phyloP scores from a whole-genome alignment of 2,113 vertebrate species.

The Corynorhinus townsendii region DNA sequence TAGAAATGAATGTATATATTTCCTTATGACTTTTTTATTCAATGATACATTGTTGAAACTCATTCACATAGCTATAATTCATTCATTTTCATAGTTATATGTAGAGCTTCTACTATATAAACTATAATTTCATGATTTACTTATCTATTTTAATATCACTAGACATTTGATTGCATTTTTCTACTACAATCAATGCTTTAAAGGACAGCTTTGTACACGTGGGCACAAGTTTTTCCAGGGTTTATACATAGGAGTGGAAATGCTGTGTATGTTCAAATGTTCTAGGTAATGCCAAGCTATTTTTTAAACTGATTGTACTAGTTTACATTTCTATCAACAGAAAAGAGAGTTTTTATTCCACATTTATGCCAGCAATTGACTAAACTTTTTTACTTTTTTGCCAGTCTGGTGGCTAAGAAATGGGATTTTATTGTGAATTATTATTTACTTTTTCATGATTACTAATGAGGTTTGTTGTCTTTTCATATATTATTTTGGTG shows the following conservation, averaged over 20 bases:
- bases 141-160: conserved; percentile 14
- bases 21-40: not conserved
- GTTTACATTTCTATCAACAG: not conserved
- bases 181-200: not conserved
- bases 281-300: not conserved
- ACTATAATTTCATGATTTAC: not conserved
- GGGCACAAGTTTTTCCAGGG: not conserved
- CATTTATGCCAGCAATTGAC: not conserved
- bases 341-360: not conserved
- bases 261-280: not conserved
- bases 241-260: not conserved
- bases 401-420: not conserved
- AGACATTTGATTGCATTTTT: not conserved
- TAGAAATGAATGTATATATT: not conserved
- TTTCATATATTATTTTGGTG: not conserved
- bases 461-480: not conserved
- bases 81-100: not conserved
- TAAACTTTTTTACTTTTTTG: not conserved
- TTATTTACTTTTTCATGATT: not conserved
- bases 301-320: not conserved
- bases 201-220: not conserved
- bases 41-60: not conserved
- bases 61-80: not conserved
- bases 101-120: not conserved
- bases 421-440: not conserved